Evolutionary conservation across 2,797 vertebrate species (phyloP).

Genomic region (Halcyon smyrnensis): DNA sequence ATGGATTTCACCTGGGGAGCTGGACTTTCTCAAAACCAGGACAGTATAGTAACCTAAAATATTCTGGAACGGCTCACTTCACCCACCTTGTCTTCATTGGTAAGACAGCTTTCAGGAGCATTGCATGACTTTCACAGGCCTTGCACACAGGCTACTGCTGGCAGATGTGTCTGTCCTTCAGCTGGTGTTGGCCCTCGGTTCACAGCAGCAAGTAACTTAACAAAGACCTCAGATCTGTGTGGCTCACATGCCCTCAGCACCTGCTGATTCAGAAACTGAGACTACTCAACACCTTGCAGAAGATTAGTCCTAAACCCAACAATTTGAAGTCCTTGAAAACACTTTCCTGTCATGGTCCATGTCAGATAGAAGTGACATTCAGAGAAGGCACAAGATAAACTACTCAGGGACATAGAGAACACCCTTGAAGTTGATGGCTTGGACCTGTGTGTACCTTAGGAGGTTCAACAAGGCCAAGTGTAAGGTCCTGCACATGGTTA

Average conservation of each 20-base stretch:
- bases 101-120: background rate
- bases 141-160: background rate
- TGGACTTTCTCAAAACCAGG: background rate
- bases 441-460: background rate
- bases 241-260: background rate
- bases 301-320: background rate
- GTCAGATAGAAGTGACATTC: background rate
- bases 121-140: background rate
- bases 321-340: background rate
- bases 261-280: background rate
- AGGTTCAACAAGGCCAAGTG: background rate
- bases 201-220: background rate
- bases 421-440: accelerated
- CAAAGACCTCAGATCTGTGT: accelerated
- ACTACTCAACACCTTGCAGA: background rate
- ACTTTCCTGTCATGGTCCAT: background rate
- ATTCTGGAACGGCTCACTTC: background rate
- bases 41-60: background rate
- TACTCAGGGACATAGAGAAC: accelerated
- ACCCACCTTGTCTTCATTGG: accelerated
- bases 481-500: background rate
- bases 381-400: background rate
- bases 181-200: background rate
- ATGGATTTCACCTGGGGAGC: background rate
- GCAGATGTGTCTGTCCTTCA: background rate